These are phyloP conservation scores for Crotalus tigris DNA, from an alignment of 2,113 vertebrate genomes.

Conservation along the genomic window DNA sequence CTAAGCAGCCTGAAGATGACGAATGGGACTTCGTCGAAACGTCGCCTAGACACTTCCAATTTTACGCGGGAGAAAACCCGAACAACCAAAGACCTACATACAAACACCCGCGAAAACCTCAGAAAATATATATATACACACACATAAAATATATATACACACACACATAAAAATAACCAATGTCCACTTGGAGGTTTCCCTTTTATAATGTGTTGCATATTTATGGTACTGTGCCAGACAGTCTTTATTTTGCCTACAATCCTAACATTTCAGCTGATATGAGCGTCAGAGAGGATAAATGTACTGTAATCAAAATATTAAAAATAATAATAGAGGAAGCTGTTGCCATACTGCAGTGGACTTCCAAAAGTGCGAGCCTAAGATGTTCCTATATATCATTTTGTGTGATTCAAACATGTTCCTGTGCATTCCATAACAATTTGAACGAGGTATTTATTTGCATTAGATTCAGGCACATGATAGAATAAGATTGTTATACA, in stretches of 20 bases:
- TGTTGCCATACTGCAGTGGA: background rate
- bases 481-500: background rate
- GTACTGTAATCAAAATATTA: background rate
- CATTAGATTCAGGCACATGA: background rate
- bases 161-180: background rate
- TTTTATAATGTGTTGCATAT: background rate
- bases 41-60: too few species aligned
- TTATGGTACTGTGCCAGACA: background rate
- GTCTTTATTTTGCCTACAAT: background rate
- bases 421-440: background rate
- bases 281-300: background rate
- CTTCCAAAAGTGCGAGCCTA: background rate
- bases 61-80: too few species aligned
- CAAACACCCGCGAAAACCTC: too few species aligned
- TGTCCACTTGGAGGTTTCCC: background rate
- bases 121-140: too few species aligned
- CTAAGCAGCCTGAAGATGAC: too few species aligned
- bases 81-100: too few species aligned
- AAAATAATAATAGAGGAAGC: background rate
- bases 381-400: background rate
- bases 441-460: background rate
- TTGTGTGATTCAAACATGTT: background rate
- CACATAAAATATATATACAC: too few species aligned
- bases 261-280: background rate
- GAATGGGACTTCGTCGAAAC: too few species aligned